Conservation (phyloP, 2,113 vertebrate genomes). For the Notothenia coriiceps region DNA sequence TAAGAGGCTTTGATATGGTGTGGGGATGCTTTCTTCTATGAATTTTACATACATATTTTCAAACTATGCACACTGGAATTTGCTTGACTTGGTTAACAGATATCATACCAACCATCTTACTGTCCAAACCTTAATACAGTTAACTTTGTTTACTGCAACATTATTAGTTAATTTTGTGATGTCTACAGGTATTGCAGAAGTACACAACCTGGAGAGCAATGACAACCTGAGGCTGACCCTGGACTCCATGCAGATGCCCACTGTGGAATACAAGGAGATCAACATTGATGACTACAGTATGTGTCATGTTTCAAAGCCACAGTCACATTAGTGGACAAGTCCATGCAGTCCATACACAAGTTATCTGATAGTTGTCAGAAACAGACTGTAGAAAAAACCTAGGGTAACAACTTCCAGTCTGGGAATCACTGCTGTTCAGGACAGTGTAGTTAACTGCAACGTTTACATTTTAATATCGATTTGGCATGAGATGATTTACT, state of each 20-base stretch:
- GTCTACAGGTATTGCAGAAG: conserved; percentile 80
- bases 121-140: neutral
- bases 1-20: neutral
- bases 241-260: conserved; percentile 92
- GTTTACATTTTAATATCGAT: neutral
- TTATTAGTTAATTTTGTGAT: neutral
- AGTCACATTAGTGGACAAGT: neutral
- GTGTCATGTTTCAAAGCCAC: conserved; percentile 49
- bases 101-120: neutral
- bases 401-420: neutral
- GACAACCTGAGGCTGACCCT: conserved; percentile 86
- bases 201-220: conserved; percentile 91
- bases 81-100: neutral
- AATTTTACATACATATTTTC: neutral
- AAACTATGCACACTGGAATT: neutral
- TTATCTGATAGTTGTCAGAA: neutral
- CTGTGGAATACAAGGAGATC: conserved; percentile 88
- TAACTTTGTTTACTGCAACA: neutral
- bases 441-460: neutral
- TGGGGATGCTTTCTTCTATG: neutral
- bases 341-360: neutral
- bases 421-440: neutral
- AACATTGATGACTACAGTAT: conserved; percentile 91
- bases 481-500: neutral
- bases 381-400: neutral